phyloP scores from a whole-genome alignment of 2,113 vertebrate genomes.

The Phaethornis superciliosus region DNA sequence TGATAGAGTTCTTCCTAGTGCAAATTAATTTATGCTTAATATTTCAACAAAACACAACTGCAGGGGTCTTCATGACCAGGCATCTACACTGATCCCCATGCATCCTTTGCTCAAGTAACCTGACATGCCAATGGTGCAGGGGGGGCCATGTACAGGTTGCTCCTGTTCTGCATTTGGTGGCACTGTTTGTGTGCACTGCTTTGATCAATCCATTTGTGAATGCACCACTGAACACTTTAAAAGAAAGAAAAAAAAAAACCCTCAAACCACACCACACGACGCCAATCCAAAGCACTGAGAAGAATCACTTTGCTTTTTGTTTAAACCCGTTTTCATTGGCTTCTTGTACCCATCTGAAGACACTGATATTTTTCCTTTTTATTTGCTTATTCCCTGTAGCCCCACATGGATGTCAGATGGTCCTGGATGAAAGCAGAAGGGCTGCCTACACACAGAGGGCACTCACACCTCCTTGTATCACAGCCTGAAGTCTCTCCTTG shows the following conservation, averaged over 20 bases:
- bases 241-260: neutral
- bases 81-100: neutral
- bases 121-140: accelerated
- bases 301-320: neutral
- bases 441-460: neutral
- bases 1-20: neutral
- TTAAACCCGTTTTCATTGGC: neutral
- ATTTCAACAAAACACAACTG: neutral
- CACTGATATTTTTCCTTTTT: neutral
- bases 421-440: neutral
- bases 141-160: neutral
- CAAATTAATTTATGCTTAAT: neutral
- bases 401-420: neutral
- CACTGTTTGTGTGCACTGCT: neutral
- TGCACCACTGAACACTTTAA: neutral
- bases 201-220: neutral
- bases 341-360: neutral
- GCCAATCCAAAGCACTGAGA: neutral
- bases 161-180: neutral
- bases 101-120: neutral
- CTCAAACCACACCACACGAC: too few relatives aligned
- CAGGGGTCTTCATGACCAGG: neutral
- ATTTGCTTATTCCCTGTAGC: neutral
- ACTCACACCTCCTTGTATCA: neutral
- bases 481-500: neutral